phyloP scores from a whole-genome alignment of 2,888 invertebrate species.

The Polia nebulosa region DNA sequence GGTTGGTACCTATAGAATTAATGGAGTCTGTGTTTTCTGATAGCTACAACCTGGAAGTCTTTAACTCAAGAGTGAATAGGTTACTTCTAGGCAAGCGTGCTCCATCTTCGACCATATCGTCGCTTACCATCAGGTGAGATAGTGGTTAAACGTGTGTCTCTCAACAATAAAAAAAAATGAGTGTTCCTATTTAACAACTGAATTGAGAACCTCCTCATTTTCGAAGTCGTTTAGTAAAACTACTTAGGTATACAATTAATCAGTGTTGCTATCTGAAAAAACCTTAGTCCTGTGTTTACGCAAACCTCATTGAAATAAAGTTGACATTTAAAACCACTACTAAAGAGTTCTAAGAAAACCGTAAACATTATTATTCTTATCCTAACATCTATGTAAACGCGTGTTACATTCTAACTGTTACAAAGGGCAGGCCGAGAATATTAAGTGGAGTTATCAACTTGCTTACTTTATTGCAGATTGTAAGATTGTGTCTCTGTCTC shows the following conservation, averaged over 20 bases:
- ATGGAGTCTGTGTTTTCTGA: no score
- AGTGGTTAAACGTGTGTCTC: no score
- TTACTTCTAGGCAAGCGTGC: no score
- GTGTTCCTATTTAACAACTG: no score
- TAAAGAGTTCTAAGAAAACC: constrained; percentile 60
- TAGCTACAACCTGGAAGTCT: no score
- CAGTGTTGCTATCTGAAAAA: constrained; percentile 17
- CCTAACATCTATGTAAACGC: constrained; percentile 40
- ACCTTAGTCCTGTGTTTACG: constrained; percentile 27
- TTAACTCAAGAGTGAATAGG: no score
- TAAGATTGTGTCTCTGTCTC: constrained; percentile 33
- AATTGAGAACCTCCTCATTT: no score
- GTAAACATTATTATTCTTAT: constrained; percentile 60
- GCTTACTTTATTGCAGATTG: constrained; percentile 34
- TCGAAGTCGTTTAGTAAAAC: no score
- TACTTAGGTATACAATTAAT: not conserved
- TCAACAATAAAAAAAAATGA: no score
- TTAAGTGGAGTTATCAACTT: constrained; percentile 19
- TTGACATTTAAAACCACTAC: constrained; percentile 48
- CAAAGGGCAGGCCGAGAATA: constrained; percentile 44
- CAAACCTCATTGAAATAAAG: constrained; percentile 27
- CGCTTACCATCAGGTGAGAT: no score
- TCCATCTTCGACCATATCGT: no score
- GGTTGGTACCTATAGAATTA: no score
- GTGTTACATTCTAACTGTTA: constrained; percentile 58